Percentiles rank a stretch among this genome's conserved stretches.
Conservation (phyloP, 2,113 vertebrate species). For the Muntiacus muntjak region DNA sequence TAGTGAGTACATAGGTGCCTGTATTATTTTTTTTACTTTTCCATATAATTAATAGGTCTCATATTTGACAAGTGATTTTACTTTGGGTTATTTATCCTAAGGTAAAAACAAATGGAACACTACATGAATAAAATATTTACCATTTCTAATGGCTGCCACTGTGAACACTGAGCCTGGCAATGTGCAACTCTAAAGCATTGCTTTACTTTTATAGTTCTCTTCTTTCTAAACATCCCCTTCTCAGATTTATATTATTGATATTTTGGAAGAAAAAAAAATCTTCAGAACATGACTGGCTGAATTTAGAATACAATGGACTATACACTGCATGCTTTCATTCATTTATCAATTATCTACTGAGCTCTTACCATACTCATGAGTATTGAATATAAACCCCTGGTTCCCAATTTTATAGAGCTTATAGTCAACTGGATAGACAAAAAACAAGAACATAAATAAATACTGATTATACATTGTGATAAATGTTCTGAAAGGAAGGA, state of each 20-base stretch:
- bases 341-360: background rate
- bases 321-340: background rate
- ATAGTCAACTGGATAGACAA: background rate
- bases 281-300: background rate
- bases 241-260: background rate
- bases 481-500: background rate
- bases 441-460: background rate
- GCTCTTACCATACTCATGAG: background rate
- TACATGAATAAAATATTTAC: background rate
- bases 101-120: background rate
- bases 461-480: background rate
- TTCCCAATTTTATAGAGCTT: background rate
- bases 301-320: background rate
- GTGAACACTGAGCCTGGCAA: background rate
- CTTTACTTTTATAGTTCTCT: background rate
- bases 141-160: background rate
- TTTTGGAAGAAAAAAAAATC: background rate
- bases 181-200: background rate
- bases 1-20: background rate
- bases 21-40: slow-evolving; percentile 33
- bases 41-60: background rate
- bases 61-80: background rate
- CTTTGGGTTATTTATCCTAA: background rate
- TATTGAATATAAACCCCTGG: background rate
- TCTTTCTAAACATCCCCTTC: background rate